A percentile compares a stretch with the other conserved stretches of the same genome.
Evolutionary conservation across 1,140 invertebrate genomes (phyloP).

Genomic region (Drosophila lowei): DNA sequence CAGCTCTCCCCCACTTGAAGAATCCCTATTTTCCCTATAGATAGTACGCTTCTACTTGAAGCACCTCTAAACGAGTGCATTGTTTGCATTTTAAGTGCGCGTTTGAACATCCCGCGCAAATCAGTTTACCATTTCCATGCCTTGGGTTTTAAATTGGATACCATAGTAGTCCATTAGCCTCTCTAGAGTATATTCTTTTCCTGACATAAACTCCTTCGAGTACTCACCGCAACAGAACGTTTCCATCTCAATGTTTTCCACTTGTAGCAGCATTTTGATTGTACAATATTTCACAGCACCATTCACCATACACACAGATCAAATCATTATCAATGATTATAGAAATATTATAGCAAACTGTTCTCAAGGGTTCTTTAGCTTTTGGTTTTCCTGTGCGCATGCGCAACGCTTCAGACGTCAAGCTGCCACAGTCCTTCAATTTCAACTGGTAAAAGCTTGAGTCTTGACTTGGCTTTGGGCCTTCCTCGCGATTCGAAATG

Average conservation of each 20-base stretch:
- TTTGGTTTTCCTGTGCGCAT: constrained; percentile 40
- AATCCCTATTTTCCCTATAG: constrained; percentile 30
- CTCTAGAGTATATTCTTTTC: neutral
- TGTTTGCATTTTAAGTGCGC: constrained; percentile 42
- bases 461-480: constrained; percentile 51
- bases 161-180: neutral
- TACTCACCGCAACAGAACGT: constrained; percentile 81
- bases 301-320: constrained; percentile 9
- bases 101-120: constrained; percentile 33
- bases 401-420: constrained; percentile 63
- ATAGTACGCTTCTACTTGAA: constrained; percentile 1
- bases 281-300: constrained; percentile 4
- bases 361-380: neutral
- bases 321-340: constrained; percentile 29
- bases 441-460: constrained; percentile 68
- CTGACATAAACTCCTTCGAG: too few species aligned
- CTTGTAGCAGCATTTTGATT: constrained; percentile 62
- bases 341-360: constrained; percentile 6
- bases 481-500: constrained; percentile 55
- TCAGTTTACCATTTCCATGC: constrained; percentile 18
- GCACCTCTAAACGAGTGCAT: constrained; percentile 26
- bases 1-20: constrained; percentile 5
- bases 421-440: constrained; percentile 76
- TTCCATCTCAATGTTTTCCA: constrained; percentile 79
- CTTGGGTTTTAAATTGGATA: constrained; percentile 18